Conservation (phyloP, 2,797 vertebrate species). For the Aldrovandia affinis region DNA sequence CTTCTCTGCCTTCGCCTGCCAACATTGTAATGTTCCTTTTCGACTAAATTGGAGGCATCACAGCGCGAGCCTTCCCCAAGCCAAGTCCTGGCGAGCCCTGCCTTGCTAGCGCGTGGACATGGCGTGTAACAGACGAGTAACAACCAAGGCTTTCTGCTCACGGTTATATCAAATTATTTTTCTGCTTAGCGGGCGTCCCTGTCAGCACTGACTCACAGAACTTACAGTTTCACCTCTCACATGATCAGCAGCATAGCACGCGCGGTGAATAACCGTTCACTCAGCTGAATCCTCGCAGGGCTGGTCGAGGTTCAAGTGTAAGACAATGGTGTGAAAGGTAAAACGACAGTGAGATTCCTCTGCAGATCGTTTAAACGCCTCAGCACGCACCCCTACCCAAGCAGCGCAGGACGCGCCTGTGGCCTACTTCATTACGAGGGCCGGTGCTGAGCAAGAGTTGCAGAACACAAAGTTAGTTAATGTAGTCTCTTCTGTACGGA, state of each 20-base stretch:
- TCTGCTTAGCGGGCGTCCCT: neutral
- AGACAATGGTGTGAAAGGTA: neutral
- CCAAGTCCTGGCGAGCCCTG: constrained; percentile 39
- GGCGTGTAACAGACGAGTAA: constrained; percentile 41
- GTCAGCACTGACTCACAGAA: neutral
- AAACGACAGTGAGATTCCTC: neutral
- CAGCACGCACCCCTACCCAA: no score
- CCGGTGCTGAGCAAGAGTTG: neutral
- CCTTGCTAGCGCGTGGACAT: constrained; percentile 30
- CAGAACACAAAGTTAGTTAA: neutral
- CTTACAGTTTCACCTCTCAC: neutral
- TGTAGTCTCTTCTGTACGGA: neutral
- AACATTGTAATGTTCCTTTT: no score
- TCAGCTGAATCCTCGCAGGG: neutral
- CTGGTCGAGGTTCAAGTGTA: neutral
- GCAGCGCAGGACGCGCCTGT: no score
- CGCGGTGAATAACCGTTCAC: neutral
- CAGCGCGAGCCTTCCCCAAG: constrained; percentile 13
- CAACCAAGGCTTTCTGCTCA: constrained; percentile 38
- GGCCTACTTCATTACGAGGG: neutral
- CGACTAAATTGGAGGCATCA: neutral
- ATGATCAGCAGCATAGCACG: no score
- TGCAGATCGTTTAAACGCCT: no score
- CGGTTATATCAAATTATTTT: neutral
- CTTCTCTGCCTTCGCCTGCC: neutral